phyloP scores from a whole-genome alignment of 1,140 invertebrate genomes.

The Papilio polytes region DNA sequence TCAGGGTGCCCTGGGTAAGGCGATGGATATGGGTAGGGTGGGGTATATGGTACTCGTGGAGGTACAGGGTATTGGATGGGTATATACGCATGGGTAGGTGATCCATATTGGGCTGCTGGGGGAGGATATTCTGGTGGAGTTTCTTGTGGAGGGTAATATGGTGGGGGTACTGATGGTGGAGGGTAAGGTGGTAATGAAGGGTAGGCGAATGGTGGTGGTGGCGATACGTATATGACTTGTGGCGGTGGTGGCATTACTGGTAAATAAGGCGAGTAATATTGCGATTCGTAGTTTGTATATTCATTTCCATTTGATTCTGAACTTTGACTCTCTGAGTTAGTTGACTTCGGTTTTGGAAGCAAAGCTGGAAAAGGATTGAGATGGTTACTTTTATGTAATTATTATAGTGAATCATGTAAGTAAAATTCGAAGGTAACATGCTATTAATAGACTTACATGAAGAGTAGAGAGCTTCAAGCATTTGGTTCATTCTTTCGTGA shows the following conservation, averaged over 20 bases:
- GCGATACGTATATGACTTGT: constrained; percentile 58
- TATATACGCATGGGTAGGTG: constrained; percentile 4
- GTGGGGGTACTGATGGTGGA: constrained; percentile 27
- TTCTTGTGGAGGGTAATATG: constrained; percentile 35
- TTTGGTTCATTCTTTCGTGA: constrained; percentile 73
- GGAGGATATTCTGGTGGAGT: constrained; percentile 39
- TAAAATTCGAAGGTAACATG: too few relatives aligned
- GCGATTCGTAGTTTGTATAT: constrained; percentile 49
- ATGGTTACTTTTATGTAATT: too few relatives aligned
- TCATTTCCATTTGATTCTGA: constrained; percentile 34
- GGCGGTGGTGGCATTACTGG: constrained; percentile 42
- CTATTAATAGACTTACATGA: constrained; percentile 66
- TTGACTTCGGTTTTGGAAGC: constrained; percentile 43
- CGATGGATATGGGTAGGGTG: constrained; percentile 14
- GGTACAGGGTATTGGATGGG: background rate
- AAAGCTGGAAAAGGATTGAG: constrained; percentile 42
- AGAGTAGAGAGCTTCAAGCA: constrained; percentile 67
- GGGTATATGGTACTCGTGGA: constrained; percentile 27
- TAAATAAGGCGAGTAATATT: constrained; percentile 51
- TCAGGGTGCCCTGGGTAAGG: constrained; percentile 25
- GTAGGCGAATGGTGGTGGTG: constrained; percentile 42
- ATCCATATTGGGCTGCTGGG: background rate
- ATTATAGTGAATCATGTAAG: too few relatives aligned
- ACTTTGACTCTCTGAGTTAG: constrained; percentile 40
- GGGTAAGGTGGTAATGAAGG: constrained; percentile 31